Percentiles rank a stretch among this genome's conserved stretches.
Evolutionary conservation across 2,888 invertebrate genomes (phyloP).

Genomic region (Ypsolopha scabrella): DNA sequence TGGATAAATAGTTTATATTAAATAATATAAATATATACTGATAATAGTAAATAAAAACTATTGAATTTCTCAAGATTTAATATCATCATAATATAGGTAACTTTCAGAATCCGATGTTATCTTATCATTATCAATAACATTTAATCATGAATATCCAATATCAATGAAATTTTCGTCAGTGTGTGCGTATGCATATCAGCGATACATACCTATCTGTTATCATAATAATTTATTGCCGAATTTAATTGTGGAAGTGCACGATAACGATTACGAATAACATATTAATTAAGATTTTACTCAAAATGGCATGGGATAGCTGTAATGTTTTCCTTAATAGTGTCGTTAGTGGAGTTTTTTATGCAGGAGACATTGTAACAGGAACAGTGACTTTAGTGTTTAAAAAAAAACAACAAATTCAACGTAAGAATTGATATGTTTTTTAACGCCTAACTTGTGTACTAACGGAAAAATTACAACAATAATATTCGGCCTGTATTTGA

Average conservation of each 20-base stretch:
- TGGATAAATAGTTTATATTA: too few relatives aligned
- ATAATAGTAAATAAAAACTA: too few relatives aligned
- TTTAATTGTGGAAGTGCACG: not conserved
- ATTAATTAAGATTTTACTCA: too few relatives aligned
- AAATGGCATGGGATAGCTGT: conserved; percentile 42
- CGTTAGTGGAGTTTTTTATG: conserved; percentile 40
- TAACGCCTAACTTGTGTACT: not conserved
- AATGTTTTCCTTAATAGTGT: conserved; percentile 41
- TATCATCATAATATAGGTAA: too few relatives aligned
- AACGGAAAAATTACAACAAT: too few relatives aligned
- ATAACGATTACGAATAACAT: too few relatives aligned
- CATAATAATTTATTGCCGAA: not conserved
- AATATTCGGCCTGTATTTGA: too few relatives aligned
- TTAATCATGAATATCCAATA: not conserved
- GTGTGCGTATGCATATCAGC: not conserved
- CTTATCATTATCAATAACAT: too few relatives aligned
- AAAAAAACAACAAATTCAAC: conserved; percentile 33
- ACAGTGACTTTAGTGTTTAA: conserved; percentile 39
- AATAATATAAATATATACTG: too few relatives aligned
- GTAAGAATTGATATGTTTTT: conserved; percentile 20
- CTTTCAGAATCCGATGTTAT: too few relatives aligned
- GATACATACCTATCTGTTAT: too few relatives aligned
- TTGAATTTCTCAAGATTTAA: too few relatives aligned
- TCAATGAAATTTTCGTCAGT: not conserved
- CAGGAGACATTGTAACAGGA: conserved; percentile 54